These are phyloP conservation scores for Neomonachus schauinslandi DNA, from an alignment of 2,113 vertebrate genomes.

Conservation along the genomic window DNA sequence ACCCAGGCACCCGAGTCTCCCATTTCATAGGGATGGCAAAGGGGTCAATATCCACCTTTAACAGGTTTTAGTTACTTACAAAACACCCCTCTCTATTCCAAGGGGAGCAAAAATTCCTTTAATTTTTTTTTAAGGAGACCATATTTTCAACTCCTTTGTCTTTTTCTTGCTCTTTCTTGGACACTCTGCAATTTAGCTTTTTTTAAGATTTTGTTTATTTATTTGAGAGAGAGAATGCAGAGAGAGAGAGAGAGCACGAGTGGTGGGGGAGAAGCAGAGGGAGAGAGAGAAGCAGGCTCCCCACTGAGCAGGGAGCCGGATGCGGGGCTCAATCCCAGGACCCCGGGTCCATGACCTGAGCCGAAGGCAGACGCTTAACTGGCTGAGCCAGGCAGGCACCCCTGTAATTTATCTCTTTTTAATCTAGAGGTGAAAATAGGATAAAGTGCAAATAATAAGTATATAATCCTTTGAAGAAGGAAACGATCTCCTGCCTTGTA, in stretches of 20 bases:
- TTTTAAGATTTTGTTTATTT: too few species aligned
- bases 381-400: too few species aligned
- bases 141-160: not conserved
- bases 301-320: too few species aligned
- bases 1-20: not conserved
- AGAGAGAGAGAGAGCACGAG: too few species aligned
- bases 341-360: too few species aligned
- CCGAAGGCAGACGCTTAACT: too few species aligned
- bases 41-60: not conserved
- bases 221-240: too few species aligned
- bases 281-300: too few species aligned
- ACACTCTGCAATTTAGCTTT: not conserved
- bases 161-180: not conserved
- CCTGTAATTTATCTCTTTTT: not conserved
- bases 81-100: not conserved
- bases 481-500: not conserved
- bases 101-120: not conserved
- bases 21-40: not conserved
- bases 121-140: not conserved
- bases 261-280: too few species aligned
- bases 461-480: not conserved
- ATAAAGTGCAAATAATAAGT: not conserved
- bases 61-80: not conserved
- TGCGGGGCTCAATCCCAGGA: too few species aligned
- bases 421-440: not conserved